These are phyloP conservation scores for Andrena camellia DNA, from an alignment of 2,888 invertebrate species.

Conservation along the genomic window DNA sequence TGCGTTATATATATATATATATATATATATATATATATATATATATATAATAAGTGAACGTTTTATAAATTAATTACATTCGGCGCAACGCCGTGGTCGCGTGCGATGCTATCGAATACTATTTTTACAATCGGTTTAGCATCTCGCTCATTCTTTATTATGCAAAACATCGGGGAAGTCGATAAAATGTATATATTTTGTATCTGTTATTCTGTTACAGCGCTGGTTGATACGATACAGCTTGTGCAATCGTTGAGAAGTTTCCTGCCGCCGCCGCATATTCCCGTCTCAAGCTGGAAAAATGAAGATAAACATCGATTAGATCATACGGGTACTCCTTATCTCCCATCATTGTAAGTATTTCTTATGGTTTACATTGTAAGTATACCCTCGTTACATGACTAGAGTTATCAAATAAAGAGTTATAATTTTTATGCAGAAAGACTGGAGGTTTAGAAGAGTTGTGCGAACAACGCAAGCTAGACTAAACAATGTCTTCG, in stretches of 20 bases:
- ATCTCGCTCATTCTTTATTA: not conserved
- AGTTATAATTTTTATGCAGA: constrained; percentile 71
- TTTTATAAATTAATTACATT: constrained; percentile 26
- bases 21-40: too few species aligned
- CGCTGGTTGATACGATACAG: constrained; percentile 94
- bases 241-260: constrained; percentile 94
- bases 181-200: constrained; percentile 11
- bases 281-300: constrained; percentile 96
- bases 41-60: constrained; percentile 3
- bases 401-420: constrained; percentile 62
- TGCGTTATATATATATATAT: too few species aligned
- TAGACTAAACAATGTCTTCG: constrained; percentile 79
- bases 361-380: constrained; percentile 41
- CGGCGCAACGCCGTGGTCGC: not conserved
- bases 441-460: constrained; percentile 82
- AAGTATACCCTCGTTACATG: constrained; percentile 59
- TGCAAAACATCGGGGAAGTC: not conserved
- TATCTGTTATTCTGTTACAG: constrained; percentile 80
- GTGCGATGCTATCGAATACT: not conserved
- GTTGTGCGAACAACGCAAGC: constrained; percentile 82
- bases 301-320: constrained; percentile 91
- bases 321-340: constrained; percentile 82
- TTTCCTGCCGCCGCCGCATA: constrained; percentile 94
- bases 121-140: not conserved
- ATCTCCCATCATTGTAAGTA: constrained; percentile 81